These are phyloP conservation scores for Conchocele bisecta DNA, from an alignment of 2,888 invertebrate genomes.

Conservation along the genomic window DNA sequence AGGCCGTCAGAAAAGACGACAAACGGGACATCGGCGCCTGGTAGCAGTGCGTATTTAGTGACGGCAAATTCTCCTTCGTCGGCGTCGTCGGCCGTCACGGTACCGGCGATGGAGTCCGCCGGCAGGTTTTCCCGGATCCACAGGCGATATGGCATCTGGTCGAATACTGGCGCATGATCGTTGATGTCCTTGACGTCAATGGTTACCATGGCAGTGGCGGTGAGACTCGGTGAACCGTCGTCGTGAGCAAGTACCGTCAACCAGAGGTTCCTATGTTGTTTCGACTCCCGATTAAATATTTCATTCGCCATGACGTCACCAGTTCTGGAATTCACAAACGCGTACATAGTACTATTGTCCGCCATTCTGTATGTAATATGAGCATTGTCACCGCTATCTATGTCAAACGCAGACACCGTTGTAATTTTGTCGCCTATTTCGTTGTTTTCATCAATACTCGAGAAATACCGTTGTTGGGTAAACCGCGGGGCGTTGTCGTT, in stretches of 20 bases:
- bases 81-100: conserved; percentile 94
- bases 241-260: conserved; percentile 95
- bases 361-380: conserved; percentile 84
- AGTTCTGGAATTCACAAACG: conserved; percentile 89
- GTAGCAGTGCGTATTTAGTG: conserved; percentile 27
- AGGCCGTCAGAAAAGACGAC: conserved; percentile 67
- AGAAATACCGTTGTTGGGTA: conserved; percentile 81
- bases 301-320: conserved; percentile 94
- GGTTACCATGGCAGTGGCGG: conserved; percentile 86
- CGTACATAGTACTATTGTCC: conserved; percentile 88
- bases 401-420: conserved; percentile 58
- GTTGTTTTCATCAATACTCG: conserved; percentile 61
- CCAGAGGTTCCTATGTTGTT: conserved; percentile 91
- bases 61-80: conserved; percentile 94
- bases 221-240: conserved; percentile 86
- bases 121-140: conserved; percentile 94
- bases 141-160: conserved; percentile 94
- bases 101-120: conserved; percentile 91
- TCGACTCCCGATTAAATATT: conserved; percentile 91
- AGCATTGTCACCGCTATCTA: conserved; percentile 64
- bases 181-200: conserved; percentile 97
- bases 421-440: conserved; percentile 58
- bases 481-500: conserved; percentile 96
- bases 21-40: conserved; percentile 62
- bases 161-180: conserved; percentile 96